Base-by-base conservation (phyloP, 92 coral and sea anemone species). In the Virgularia gustaviana region DNA sequence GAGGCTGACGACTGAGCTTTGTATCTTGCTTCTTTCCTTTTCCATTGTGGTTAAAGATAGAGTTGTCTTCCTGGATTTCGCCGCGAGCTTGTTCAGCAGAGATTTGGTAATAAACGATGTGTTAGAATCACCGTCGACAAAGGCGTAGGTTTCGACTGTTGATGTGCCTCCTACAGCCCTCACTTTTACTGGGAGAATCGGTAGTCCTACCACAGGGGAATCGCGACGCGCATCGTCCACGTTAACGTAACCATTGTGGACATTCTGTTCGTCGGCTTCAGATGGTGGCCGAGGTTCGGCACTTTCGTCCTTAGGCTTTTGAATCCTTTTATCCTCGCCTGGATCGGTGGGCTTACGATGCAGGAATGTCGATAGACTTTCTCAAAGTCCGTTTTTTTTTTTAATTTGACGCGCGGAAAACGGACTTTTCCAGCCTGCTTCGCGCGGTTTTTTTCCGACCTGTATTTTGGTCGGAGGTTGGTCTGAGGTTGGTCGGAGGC, bases 401-500 rank as follows among this genome's bases (percentile, higher is more conserved):
- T 0, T 20, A 36, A 31, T 19, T 7, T 65, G 59, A 37, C 22
- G 11, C 19, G n/a, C 39, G 62, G 61, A 20, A 47, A 43, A 68
- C 75, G 75, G 75, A 56, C 63, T 56, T 56, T 56, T 56, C 63
- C 33, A 19, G 33, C 63, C 57, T 63, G 81, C 81, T 4, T 22
- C 81, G 81, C 76, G 81, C 81, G 63, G 29, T 65, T 64, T 65
- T 77, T 77, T 27, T 32, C 77, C 76, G 62, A 54, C 76, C 77
- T 43, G 57, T 47, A 63, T 77, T 65, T 66, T 65, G 81, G 76
- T 77, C 76, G 63, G 81, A 36, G 76, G 76, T 64, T 29, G n/a
- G n/a, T n/a, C n/a, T n/a, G n/a, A n/a, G n/a, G n/a, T n/a, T n/a
- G n/a, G n/a, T n/a, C n/a, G n/a, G n/a, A n/a, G n/a, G n/a, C n/a